Conservation (phyloP, 2,888 invertebrate genomes). For the Nebria brevicollis region DNA sequence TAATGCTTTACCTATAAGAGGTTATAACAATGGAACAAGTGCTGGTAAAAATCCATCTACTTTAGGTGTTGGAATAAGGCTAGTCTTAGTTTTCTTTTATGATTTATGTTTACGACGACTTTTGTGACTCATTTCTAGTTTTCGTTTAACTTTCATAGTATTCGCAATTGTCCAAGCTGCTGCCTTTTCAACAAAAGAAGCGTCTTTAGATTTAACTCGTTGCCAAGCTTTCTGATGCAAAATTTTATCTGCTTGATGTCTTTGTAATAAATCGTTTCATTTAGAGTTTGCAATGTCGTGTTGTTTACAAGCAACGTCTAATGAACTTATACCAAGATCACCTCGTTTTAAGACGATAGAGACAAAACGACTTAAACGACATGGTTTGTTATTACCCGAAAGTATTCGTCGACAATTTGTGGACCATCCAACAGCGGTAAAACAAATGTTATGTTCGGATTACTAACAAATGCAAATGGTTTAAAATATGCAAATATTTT, state of each 20-base stretch:
- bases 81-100: conserved; percentile 32
- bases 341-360: too few species aligned
- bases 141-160: conserved; percentile 52
- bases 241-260: conserved; percentile 53
- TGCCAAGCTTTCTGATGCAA: conserved; percentile 52
- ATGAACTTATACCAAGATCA: too few species aligned
- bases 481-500: too few species aligned
- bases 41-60: conserved; percentile 52
- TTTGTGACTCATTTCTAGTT: conserved; percentile 48
- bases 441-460: too few species aligned
- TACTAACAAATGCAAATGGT: too few species aligned
- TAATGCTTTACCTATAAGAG: conserved; percentile 53
- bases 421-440: conserved; percentile 57
- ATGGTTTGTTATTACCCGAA: conserved; percentile 21
- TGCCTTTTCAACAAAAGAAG: conserved; percentile 51
- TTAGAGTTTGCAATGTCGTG: conserved; percentile 53
- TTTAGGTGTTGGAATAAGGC: conserved; percentile 44
- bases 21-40: conserved; percentile 50
- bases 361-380: too few species aligned
- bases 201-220: conserved; percentile 50
- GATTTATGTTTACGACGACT: background rate
- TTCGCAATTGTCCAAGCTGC: conserved; percentile 50
- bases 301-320: conserved; percentile 52
- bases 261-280: conserved; percentile 37
- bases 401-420: conserved; percentile 25